Conservation (phyloP, 2,797 vertebrate genomes). For the Danio tinwini region DNA sequence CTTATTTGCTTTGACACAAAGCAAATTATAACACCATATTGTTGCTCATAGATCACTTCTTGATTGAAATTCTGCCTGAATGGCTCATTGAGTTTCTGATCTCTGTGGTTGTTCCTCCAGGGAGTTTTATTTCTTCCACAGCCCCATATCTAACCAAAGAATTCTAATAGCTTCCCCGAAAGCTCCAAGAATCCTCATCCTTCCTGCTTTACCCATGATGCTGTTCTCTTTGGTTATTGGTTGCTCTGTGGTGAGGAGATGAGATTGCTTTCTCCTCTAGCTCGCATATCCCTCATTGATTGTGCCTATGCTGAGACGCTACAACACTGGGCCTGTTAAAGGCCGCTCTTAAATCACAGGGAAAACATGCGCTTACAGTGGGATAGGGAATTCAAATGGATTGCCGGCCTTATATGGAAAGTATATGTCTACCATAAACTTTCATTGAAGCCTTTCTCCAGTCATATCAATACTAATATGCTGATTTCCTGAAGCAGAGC, state of each 20-base stretch:
- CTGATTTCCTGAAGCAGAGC: conserved; percentile 60
- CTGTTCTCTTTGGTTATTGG: conserved; percentile 46
- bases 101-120: not conserved
- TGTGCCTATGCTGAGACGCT: conserved; percentile 37
- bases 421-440: conserved; percentile 59
- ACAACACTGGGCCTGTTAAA: conserved; percentile 56
- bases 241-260: conserved; percentile 39
- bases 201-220: conserved; percentile 33
- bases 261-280: conserved; percentile 50
- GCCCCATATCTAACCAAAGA: not conserved
- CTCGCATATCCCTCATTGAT: conserved; percentile 59
- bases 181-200: conserved; percentile 35
- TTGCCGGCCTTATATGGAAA: conserved; percentile 47
- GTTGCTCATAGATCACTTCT: not conserved
- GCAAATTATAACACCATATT: conserved; percentile 16
- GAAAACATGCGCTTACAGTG: conserved; percentile 48
- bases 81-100: conserved; percentile 24
- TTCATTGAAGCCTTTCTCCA: conserved; percentile 50
- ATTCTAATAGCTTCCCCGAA: conserved; percentile 16
- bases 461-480: conserved; percentile 19
- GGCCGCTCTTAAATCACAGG: conserved; percentile 62
- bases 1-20: not conserved
- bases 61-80: conserved; percentile 24
- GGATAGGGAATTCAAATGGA: conserved; percentile 63
- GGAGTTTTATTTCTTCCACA: not conserved